These are phyloP conservation scores for Lasaia peninsularis DNA, from an alignment of 1,140 invertebrate genomes.

Conservation along the genomic window DNA sequence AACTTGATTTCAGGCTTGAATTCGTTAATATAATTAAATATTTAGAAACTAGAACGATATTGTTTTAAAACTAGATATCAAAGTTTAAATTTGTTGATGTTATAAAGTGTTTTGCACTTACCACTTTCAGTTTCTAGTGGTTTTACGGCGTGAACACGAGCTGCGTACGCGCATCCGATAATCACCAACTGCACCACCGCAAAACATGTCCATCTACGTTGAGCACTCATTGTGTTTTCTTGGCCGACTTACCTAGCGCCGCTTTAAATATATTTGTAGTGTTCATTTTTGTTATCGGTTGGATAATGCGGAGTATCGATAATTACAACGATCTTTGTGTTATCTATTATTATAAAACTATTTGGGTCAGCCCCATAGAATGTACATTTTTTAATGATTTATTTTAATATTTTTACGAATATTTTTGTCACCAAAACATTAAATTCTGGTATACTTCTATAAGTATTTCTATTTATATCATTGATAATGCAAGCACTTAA, in stretches of 20 bases:
- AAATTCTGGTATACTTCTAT: too few relatives aligned
- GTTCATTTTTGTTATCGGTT: not conserved
- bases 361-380: not conserved
- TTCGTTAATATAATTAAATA: too few relatives aligned
- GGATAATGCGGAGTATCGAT: conserved; percentile 3
- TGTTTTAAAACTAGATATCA: too few relatives aligned
- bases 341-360: not conserved
- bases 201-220: conserved; percentile 1
- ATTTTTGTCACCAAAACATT: too few relatives aligned
- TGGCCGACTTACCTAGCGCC: not conserved
- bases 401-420: too few relatives aligned
- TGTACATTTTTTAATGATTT: too few relatives aligned
- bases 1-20: too few relatives aligned
- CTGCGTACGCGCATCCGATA: not conserved
- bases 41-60: too few relatives aligned
- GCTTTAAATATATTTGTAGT: conserved; percentile 11
- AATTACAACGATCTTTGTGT: not conserved
- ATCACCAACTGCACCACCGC: conserved; percentile 1
- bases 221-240: conserved; percentile 11
- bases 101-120: not conserved
- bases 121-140: not conserved
- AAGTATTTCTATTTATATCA: too few relatives aligned
- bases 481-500: too few relatives aligned
- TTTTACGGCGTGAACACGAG: not conserved
- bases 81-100: too few relatives aligned